Base-by-base conservation (phyloP, 2,797 vertebrate genomes). In the Arctocebus calabarensis region DNA sequence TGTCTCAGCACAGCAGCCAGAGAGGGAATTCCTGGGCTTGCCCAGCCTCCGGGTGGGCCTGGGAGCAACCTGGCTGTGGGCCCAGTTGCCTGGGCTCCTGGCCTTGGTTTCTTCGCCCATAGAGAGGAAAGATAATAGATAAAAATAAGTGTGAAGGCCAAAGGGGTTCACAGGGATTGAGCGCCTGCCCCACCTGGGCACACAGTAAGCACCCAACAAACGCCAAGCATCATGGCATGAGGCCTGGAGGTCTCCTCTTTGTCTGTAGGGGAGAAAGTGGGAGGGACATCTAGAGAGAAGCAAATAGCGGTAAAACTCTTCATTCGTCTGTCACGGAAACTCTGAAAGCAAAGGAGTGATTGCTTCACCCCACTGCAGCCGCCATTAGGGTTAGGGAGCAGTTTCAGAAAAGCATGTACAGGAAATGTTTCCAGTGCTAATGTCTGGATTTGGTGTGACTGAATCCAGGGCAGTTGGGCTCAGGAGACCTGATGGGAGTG, bases 381-480 rank as follows among this genome's bases (percentile, higher is more conserved):
- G 37, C 3, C 3, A 20, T 17, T 1, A 3, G 0, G 20, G 14
- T 17, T 40, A 8, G 7, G 10, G 13, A 29, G 34, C 13, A 48
- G 34, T 62, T 79, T 25, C 27, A 59, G 82, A 57, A 64, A 59
- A 71, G 37, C 16, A 5, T 2, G 1, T 0, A 12, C 3, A 37
- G 25, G 27, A 75, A 52, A 81, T 37, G 23, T 25, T 20, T 5
- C 16, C 32, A 9, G 43, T 7, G 19, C 40, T 29, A 8, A 9
- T n/a, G 32, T 52, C 66, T 1, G 10, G 23, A 8, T 2, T 2
- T 2, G 34, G 8, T 22, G 5, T 0, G 17, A n/a, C 55, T 4
- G 68, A 62, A 48, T 59, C 12, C 2, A 0, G n/a, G 16, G 27
- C 12, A 10, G 9, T 40, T 4, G 1, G 68, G 37, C 70, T 32